Conservation (phyloP, 1,140 invertebrate species). For the Drosophila funebris region DNA sequence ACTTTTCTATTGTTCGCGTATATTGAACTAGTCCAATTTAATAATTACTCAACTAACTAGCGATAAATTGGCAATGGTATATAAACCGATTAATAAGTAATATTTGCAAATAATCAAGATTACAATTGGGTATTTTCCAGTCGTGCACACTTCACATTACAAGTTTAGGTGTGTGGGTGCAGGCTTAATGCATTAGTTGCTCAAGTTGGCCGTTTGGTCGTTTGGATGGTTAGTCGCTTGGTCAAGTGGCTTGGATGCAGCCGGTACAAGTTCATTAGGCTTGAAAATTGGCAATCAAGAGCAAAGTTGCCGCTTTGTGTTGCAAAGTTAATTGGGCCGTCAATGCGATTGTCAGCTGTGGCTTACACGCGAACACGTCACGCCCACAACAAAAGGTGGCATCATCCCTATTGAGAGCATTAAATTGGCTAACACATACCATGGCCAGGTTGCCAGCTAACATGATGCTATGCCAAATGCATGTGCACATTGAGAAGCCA, state of each 20-base stretch:
- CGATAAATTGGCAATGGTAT: too few species aligned
- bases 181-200: constrained; percentile 24
- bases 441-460: neutral
- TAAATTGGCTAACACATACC: constrained; percentile 6
- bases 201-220: constrained; percentile 3
- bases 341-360: constrained; percentile 56
- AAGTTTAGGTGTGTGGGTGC: too few species aligned
- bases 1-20: too few species aligned
- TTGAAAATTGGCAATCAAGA: constrained; percentile 73
- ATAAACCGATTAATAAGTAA: too few species aligned
- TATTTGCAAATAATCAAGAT: too few species aligned
- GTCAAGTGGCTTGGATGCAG: constrained; percentile 23
- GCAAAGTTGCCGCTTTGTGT: constrained; percentile 69
- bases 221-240: neutral
- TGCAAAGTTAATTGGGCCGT: constrained; percentile 67
- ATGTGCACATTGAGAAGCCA: constrained; percentile 3
- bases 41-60: too few species aligned
- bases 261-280: constrained; percentile 59
- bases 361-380: neutral
- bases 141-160: neutral
- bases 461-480: neutral
- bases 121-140: neutral
- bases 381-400: constrained; percentile 9
- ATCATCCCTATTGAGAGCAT: neutral
- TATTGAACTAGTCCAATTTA: too few species aligned